phyloP scores from a whole-genome alignment of 2,113 vertebrate species.

The Anolis carolinensis region DNA sequence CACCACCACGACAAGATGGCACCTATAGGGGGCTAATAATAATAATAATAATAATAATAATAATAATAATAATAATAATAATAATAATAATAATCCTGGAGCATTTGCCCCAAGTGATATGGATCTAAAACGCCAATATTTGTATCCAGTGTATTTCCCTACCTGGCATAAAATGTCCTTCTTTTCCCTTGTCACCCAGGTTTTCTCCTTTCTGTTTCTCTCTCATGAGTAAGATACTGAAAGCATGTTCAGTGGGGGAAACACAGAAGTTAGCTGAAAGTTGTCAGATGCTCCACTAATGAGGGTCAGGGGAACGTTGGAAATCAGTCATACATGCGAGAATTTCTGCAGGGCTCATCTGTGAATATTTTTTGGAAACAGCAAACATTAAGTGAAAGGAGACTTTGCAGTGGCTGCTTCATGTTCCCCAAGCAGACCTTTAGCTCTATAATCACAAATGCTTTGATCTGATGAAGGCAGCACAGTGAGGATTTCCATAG shows the following conservation, averaged over 20 bases:
- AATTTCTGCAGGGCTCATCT: not conserved
- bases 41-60: no score
- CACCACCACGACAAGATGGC: no score
- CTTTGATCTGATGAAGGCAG: constrained; percentile 46
- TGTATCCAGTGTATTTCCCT: not conserved
- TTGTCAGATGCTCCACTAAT: not conserved
- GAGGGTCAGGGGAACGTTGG: constrained; percentile 3
- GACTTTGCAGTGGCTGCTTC: rapidly evolving
- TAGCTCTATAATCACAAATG: constrained; percentile 17
- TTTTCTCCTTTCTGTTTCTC: not conserved
- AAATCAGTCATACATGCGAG: not conserved
- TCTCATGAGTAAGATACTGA: not conserved
- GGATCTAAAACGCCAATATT: no score
- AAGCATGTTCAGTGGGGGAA: not conserved
- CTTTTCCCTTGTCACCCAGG: not conserved
- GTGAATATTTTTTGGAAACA: not conserved
- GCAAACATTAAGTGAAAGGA: constrained; percentile 13
- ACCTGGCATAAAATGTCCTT: not conserved
- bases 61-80: no score
- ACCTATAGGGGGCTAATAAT: no score
- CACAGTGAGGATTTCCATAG: constrained; percentile 22
- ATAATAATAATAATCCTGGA: no score
- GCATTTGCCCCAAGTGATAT: no score
- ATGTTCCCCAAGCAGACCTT: constrained; percentile 12
- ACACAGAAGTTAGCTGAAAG: not conserved